Evolutionary conservation across 2,113 vertebrate genomes (phyloP).

Genomic region (Suricata suricatta): DNA sequence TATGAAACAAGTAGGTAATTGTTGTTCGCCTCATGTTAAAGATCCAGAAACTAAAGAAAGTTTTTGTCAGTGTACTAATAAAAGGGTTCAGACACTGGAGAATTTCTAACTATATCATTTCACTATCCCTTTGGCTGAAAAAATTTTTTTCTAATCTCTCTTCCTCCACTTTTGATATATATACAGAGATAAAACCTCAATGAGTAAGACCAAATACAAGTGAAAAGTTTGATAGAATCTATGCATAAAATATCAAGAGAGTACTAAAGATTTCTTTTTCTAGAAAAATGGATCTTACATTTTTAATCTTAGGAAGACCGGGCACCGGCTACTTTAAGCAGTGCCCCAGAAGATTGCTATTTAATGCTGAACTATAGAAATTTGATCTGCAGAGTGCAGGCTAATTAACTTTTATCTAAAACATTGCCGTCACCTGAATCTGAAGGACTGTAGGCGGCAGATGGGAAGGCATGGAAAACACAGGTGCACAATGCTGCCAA

Average conservation of each 20-base stretch:
- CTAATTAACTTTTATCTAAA: constrained; percentile 81
- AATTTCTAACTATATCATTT: constrained; percentile 29
- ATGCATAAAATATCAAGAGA: neutral
- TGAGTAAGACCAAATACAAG: neutral
- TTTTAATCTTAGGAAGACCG: constrained; percentile 42
- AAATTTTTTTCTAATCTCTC: constrained; percentile 13
- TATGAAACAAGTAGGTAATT: neutral
- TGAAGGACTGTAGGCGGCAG: constrained; percentile 72
- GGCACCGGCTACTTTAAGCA: constrained; percentile 21
- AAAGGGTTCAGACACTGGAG: neutral
- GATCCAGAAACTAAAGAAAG: constrained; percentile 32
- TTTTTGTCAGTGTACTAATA: neutral
- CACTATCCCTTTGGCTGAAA: neutral
- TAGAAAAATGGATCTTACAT: constrained; percentile 53
- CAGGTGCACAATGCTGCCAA: constrained; percentile 59
- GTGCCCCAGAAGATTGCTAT: constrained; percentile 55
- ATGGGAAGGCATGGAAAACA: constrained; percentile 63
- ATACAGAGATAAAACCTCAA: constrained; percentile 32
- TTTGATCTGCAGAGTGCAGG: constrained; percentile 65
- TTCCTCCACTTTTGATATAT: neutral
- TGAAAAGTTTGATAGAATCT: constrained; percentile 47
- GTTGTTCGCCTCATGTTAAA: constrained; percentile 46
- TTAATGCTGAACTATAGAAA: constrained; percentile 28
- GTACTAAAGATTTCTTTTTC: constrained; percentile 51
- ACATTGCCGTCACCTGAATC: constrained; percentile 71